Evolutionary conservation across 2,888 invertebrate species (phyloP).

Genomic region (Macaria notata): DNA sequence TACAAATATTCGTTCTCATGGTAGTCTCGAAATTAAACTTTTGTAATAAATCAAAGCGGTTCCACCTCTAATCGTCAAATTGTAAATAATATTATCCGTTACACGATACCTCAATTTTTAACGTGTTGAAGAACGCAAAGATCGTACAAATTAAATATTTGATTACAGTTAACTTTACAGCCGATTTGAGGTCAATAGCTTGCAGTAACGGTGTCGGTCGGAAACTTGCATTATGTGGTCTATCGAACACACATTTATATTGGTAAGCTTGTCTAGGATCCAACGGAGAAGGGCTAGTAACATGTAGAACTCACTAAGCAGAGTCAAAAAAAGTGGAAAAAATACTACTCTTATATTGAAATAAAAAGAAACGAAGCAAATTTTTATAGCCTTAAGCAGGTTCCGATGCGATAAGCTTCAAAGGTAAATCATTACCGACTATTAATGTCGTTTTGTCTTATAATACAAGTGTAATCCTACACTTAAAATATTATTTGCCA

Average conservation of each 20-base stretch:
- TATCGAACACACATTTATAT: slow-evolving; percentile 23
- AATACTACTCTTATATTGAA: too few species aligned
- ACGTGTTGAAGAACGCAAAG: slow-evolving; percentile 54
- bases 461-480: slow-evolving; percentile 6
- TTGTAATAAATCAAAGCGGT: slow-evolving; percentile 12
- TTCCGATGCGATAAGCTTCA: slow-evolving; percentile 1
- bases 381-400: neutral
- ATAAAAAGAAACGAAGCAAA: too few species aligned
- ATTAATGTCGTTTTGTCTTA: slow-evolving; percentile 11
- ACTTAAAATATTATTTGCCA: slow-evolving; percentile 12
- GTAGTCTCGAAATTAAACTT: slow-evolving; percentile 13
- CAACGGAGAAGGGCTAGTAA: slow-evolving; percentile 11
- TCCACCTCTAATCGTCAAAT: slow-evolving; percentile 24
- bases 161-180: slow-evolving; percentile 71
- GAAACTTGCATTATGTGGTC: slow-evolving; percentile 38
- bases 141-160: slow-evolving; percentile 69
- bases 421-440: slow-evolving; percentile 1
- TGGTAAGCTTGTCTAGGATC: neutral
- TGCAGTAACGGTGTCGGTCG: slow-evolving; percentile 48
- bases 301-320: neutral
- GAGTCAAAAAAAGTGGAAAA: too few species aligned
- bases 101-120: slow-evolving; percentile 48
- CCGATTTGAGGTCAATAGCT: slow-evolving; percentile 66
- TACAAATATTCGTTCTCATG: too few species aligned
- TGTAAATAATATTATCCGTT: slow-evolving; percentile 35